Evolutionary conservation across 2,797 vertebrate genomes (phyloP).

Genomic region (Lutjanus argentimaculatus): DNA sequence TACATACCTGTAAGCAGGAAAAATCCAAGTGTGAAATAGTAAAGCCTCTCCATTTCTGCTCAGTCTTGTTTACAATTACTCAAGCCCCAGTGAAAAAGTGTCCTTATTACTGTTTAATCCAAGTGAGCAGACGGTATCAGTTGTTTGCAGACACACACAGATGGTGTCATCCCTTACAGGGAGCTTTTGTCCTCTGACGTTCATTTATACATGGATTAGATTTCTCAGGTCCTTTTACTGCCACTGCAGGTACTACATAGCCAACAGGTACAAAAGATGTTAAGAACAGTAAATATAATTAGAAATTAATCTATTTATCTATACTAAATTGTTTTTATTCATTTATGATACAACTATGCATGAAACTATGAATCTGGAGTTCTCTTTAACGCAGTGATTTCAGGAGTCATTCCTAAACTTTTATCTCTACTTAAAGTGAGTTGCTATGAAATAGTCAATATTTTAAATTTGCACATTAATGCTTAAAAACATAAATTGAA

Average conservation of each 20-base stretch:
- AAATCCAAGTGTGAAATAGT: conserved; percentile 47
- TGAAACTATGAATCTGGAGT: background rate
- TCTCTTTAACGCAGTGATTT: background rate
- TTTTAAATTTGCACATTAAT: background rate
- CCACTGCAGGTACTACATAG: background rate
- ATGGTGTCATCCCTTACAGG: conserved; percentile 56
- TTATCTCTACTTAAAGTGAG: background rate
- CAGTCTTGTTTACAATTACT: conserved; percentile 28
- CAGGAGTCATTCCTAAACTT: background rate
- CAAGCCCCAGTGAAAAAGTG: conserved; percentile 14
- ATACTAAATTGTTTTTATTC: background rate
- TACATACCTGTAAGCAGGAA: conserved; percentile 70
- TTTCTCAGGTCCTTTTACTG: conserved; percentile 56
- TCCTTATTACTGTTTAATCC: conserved; percentile 51
- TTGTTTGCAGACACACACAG: conserved; percentile 59
- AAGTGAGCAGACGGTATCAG: conserved; percentile 54
- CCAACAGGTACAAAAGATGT: conserved; percentile 1
- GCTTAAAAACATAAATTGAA: background rate
- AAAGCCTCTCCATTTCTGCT: conserved; percentile 58
- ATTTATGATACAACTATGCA: background rate
- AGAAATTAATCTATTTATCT: background rate
- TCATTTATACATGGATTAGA: conserved; percentile 73
- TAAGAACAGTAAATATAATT: background rate
- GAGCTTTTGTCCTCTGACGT: conserved; percentile 55
- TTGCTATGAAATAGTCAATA: background rate